A percentile compares a stretch with the other conserved stretches of the same genome.
Conservation (phyloP, 2,888 invertebrate species). For the Galerucella nymphaeae region DNA sequence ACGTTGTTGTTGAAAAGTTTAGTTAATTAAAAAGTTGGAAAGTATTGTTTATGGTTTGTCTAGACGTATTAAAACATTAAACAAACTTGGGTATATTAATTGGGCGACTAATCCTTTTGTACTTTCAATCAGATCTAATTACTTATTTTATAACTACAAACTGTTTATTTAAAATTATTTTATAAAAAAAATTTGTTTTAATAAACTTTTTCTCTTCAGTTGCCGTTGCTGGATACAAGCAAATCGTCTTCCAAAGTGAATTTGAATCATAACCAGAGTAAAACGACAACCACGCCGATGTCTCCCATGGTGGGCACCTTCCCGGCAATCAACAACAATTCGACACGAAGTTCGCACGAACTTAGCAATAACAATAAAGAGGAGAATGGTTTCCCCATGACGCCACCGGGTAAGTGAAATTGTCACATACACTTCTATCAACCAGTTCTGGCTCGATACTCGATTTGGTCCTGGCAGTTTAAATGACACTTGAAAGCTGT, state of each 20-base stretch:
- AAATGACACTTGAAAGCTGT: too few relatives aligned
- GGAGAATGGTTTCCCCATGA: slow-evolving; percentile 59
- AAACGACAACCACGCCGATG: slow-evolving; percentile 57
- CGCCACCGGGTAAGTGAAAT: slow-evolving; percentile 59
- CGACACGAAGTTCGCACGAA: slow-evolving; percentile 53
- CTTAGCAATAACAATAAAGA: slow-evolving; percentile 60
- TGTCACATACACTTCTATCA: not conserved
- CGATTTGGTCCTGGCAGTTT: too few relatives aligned
- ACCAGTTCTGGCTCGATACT: too few relatives aligned
- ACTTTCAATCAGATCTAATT: not conserved
- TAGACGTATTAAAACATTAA: slow-evolving; percentile 3
- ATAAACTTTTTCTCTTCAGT: slow-evolving; percentile 52
- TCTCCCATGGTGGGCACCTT: slow-evolving; percentile 61
- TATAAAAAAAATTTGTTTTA: not conserved
- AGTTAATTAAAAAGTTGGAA: not conserved
- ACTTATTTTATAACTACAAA: not conserved
- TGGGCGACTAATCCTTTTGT: not conserved
- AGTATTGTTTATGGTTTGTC: slow-evolving; percentile 6
- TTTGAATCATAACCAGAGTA: slow-evolving; percentile 55
- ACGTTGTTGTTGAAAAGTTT: not conserved
- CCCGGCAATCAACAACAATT: slow-evolving; percentile 62
- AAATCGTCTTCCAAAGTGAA: slow-evolving; percentile 61
- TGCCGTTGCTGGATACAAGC: slow-evolving; percentile 60
- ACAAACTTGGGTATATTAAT: not conserved
- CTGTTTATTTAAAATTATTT: not conserved